Evolutionary conservation across 2,113 vertebrate species (phyloP).

Genomic region (Cyanoliseus patagonus): DNA sequence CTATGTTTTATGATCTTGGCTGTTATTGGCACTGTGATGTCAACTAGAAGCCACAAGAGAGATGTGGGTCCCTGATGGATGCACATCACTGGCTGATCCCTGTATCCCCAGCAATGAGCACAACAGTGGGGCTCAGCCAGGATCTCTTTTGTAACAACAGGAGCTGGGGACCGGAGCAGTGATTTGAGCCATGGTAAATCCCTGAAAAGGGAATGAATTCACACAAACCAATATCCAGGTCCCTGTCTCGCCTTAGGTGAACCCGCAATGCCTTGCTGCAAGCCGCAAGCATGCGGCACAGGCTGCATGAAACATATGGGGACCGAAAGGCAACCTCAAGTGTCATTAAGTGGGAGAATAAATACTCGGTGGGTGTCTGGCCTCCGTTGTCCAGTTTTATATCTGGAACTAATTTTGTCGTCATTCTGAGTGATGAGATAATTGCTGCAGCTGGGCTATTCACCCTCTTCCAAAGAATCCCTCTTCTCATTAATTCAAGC

Average conservation of each 20-base stretch:
- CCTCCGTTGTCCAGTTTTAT: neutral
- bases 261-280: neutral
- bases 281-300: neutral
- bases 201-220: neutral
- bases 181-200: neutral
- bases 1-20: neutral
- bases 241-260: accelerated
- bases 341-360: neutral
- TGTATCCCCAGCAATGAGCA: neutral
- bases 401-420: constrained; percentile 57
- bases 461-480: constrained; percentile 5
- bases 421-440: constrained; percentile 48
- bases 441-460: constrained; percentile 61
- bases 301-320: neutral
- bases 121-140: accelerated
- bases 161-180: neutral
- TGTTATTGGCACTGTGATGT: neutral
- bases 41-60: neutral
- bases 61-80: accelerated
- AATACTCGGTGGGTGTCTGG: neutral
- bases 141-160: neutral
- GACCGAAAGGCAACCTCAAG: neutral
- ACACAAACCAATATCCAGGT: accelerated
- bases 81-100: neutral
- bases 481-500: constrained; percentile 39